phyloP scores from a whole-genome alignment of 1,140 invertebrate species.

The Aphaenogaster ashmeadi region DNA sequence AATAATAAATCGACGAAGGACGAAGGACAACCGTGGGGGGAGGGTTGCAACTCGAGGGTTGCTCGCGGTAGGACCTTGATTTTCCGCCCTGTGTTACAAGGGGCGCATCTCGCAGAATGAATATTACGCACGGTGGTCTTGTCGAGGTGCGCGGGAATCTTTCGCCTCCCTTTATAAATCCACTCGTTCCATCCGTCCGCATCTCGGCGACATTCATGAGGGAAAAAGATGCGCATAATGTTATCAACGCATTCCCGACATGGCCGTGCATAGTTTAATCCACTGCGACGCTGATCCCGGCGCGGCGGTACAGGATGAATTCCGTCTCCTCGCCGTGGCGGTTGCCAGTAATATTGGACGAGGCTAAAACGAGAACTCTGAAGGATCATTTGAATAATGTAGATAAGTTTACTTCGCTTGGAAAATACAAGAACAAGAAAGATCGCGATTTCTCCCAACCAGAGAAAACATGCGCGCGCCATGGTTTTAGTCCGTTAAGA shows the following conservation, averaged over 20 bases:
- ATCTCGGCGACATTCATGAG: conserved; percentile 61
- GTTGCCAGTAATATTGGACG: conserved; percentile 57
- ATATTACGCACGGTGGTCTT: conserved; percentile 46
- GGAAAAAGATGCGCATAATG: conserved; percentile 64
- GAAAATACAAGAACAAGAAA: conserved; percentile 62
- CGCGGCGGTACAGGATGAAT: conserved; percentile 47
- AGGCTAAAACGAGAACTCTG: conserved; percentile 58
- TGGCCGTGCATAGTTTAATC: conserved; percentile 63
- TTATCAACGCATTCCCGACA: conserved; percentile 63
- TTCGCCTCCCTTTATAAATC: conserved; percentile 54
- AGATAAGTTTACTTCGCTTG: conserved; percentile 59
- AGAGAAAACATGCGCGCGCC: conserved; percentile 14
- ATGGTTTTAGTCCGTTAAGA: conserved; percentile 38
- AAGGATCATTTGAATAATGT: conserved; percentile 64
- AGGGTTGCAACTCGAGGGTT: neutral
- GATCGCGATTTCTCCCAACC: conserved; percentile 34
- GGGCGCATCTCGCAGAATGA: conserved; percentile 14
- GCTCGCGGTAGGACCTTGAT: conserved; percentile 9
- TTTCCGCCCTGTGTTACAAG: conserved; percentile 24
- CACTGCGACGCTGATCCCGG: conserved; percentile 59
- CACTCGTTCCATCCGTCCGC: conserved; percentile 41
- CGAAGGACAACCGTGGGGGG: neutral
- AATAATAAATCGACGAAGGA: conserved; percentile 32
- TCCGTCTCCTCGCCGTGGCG: conserved; percentile 37
- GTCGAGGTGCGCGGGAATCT: conserved; percentile 42